Evolutionary conservation across 2,797 vertebrate species (phyloP).

Genomic region (Enteromius thamalakanensis): DNA sequence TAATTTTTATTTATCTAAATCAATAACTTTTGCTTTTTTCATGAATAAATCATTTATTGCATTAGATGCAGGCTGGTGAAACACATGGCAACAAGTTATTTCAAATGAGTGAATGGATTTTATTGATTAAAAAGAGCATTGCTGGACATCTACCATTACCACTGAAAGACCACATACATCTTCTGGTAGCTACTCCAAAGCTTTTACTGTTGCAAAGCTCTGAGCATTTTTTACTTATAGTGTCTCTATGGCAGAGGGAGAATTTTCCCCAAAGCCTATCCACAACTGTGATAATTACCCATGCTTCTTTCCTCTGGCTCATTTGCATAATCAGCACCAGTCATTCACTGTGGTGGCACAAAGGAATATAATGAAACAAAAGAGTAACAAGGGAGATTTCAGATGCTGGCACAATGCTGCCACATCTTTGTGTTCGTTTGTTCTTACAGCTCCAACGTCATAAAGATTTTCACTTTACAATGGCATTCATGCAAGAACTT

Average conservation of each 20-base stretch:
- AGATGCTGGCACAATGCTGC: constrained; percentile 67
- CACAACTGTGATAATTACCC: constrained; percentile 81
- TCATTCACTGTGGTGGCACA: constrained; percentile 80
- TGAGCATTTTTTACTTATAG: constrained; percentile 51
- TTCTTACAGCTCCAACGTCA: constrained; percentile 48
- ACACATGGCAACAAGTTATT: not conserved
- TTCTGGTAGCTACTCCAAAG: constrained; percentile 18
- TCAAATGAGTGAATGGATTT: constrained; percentile 1
- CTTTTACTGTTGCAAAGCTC: constrained; percentile 17
- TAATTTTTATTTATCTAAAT: not conserved
- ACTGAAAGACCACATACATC: constrained; percentile 36
- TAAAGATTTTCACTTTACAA: constrained; percentile 29
- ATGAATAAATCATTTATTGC: not conserved
- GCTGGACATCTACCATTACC: not conserved
- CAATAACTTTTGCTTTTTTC: not conserved
- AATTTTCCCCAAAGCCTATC: constrained; percentile 73
- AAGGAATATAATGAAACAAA: constrained; percentile 81
- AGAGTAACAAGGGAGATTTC: constrained; percentile 77
- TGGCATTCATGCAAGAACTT: constrained; percentile 10
- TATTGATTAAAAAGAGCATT: constrained; percentile 24
- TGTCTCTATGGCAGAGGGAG: constrained; percentile 64
- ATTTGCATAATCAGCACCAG: constrained; percentile 84
- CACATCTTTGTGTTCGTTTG: constrained; percentile 55
- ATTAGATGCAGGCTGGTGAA: not conserved
- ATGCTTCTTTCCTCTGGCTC: constrained; percentile 75